Base-by-base conservation (phyloP, 2,797 vertebrate species). In the Nyctibius grandis region DNA sequence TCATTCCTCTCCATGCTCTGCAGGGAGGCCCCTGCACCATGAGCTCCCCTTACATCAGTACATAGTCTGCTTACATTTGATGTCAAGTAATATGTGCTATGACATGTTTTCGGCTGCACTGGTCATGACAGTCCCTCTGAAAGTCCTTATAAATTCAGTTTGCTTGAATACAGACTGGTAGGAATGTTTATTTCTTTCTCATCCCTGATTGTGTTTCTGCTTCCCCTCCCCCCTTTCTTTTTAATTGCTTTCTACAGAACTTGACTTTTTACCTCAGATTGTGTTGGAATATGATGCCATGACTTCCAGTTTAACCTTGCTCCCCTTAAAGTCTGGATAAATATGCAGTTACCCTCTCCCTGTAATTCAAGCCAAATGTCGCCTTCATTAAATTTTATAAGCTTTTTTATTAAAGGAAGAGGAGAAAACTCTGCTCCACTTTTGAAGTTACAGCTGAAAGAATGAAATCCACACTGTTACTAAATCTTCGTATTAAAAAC, bases 1-100 rank as follows among this genome's bases (percentile, higher is more conserved):
- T 63, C 4, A 12, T 47, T 67, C 11, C 8, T 44, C n/a, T 79
- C 28, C 17, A 7, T 57, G 22, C 9, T 92, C 57, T 75, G 7
- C 45, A 57, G 18, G 4, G 6, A 56, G 25, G 3, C 1, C 20
- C 1, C 23, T 1, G 1, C 31, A 40, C 15, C 5, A 8, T 0
- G 1, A 33, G 5, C 22, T 72, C 28, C 67, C 15, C 17, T 4
- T 26, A 0, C 1, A 0, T 21, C 75, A 48, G 12, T 36, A n/a
- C 2, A 9, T 22, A 45, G 10, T 25, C 12, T 73, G 20, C 25
- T 79, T 25, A 11, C 6, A 12, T 79, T 19, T 68, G n/a, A 19
- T 59, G 44, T 25, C 44, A 54, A 63, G 19, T 8, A 60, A 23
- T 14, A 26, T 0, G 0, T 22, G n/a, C 15, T 51, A 3, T 1